phyloP scores from a whole-genome alignment of 2,888 invertebrate species.

The Chrysodeixis includens region DNA sequence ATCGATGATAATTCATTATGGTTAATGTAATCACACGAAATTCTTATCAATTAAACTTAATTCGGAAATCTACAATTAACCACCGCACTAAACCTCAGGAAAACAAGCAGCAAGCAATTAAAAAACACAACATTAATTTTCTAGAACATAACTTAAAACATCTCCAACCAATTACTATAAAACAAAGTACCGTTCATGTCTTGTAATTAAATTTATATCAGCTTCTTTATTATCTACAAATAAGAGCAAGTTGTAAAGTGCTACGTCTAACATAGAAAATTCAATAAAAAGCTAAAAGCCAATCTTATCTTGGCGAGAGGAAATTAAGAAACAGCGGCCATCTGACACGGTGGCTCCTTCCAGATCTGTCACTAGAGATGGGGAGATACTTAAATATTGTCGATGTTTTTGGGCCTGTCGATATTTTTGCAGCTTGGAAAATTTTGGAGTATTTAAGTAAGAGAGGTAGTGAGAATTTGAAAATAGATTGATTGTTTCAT shows the following conservation, averaged over 20 bases:
- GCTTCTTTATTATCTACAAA: constrained; percentile 55
- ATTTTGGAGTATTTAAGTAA: background rate
- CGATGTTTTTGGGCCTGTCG: constrained; percentile 37
- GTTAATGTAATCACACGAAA: no score
- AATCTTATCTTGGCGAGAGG: constrained; percentile 88
- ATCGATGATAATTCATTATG: no score
- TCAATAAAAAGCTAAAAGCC: constrained; percentile 90
- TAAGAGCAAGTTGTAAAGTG: constrained; percentile 80
- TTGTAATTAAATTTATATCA: constrained; percentile 59
- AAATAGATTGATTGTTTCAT: no score
- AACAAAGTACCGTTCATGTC: constrained; percentile 42
- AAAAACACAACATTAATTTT: background rate
- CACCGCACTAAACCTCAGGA: background rate
- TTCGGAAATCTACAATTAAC: background rate
- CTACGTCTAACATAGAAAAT: constrained; percentile 85
- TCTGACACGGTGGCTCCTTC: constrained; percentile 87
- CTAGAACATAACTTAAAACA: background rate
- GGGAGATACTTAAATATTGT: constrained; percentile 11
- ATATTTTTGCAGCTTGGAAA: background rate
- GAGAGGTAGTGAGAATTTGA: no score
- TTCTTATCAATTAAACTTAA: no score
- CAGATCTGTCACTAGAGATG: constrained; percentile 82
- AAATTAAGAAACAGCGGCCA: constrained; percentile 89
- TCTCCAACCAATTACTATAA: constrained; percentile 27
- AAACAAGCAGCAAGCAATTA: background rate